These are phyloP conservation scores for Vidua macroura DNA, from an alignment of 2,113 vertebrate genomes.

Conservation along the genomic window DNA sequence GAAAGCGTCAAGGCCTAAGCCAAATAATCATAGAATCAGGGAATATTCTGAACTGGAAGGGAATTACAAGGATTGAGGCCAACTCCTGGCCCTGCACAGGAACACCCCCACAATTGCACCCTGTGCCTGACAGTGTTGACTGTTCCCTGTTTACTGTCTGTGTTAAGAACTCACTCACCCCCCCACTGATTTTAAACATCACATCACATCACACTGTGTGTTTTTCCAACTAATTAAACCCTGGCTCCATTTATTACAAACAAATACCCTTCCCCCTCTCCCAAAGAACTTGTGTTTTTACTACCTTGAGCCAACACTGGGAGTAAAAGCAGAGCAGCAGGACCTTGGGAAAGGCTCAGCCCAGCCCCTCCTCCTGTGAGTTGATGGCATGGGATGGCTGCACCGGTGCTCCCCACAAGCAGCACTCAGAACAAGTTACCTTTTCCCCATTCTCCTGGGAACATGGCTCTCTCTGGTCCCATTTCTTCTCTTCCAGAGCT, in stretches of 20 bases:
- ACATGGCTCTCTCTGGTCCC: constrained; percentile 46
- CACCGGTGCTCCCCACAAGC: neutral
- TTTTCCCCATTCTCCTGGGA: constrained; percentile 72
- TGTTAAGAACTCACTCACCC: neutral
- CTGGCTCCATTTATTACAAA: neutral
- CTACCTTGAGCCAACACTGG: neutral
- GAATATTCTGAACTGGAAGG: neutral
- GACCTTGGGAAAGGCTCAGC: neutral
- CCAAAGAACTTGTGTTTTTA: neutral
- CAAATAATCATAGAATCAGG: neutral
- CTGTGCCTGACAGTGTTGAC: neutral
- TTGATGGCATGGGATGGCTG: constrained; percentile 55
- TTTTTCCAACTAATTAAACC: constrained; percentile 31
- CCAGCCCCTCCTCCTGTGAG: neutral
- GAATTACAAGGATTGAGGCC: neutral
- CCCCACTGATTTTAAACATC: neutral
- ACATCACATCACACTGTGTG: neutral
- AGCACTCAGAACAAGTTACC: constrained; percentile 69
- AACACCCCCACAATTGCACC: neutral
- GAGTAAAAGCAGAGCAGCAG: neutral
- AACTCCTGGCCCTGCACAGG: neutral
- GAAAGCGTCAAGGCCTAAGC: neutral
- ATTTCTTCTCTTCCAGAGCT: constrained; percentile 47
- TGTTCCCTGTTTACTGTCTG: neutral
- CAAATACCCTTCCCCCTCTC: neutral